Conservation (phyloP, 1,140 invertebrate genomes). For the Lycorma delicatula region DNA sequence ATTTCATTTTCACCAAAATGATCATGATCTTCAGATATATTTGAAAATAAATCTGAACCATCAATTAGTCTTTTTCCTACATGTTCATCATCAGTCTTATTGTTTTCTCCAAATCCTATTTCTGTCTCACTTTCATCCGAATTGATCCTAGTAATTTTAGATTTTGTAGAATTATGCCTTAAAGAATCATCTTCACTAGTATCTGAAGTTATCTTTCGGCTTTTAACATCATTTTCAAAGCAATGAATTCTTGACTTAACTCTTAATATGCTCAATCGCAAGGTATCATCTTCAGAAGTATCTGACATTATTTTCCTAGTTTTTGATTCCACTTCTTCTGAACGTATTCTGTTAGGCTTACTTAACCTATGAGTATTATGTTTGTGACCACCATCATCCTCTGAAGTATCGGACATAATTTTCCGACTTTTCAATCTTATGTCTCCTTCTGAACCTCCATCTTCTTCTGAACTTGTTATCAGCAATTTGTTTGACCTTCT, state of each 20-base stretch:
- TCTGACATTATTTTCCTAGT: conserved; percentile 45
- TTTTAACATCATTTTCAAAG: conserved; percentile 42
- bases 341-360: conserved; percentile 43
- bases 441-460: conserved; percentile 26
- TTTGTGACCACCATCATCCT: conserved; percentile 40
- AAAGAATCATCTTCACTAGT: conserved; percentile 45
- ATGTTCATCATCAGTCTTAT: conserved; percentile 9
- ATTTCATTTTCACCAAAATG: conserved; percentile 11
- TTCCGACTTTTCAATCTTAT: conserved; percentile 20
- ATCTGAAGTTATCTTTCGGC: conserved; percentile 45
- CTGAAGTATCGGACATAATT: conserved; percentile 50
- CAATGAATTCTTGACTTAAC: conserved; percentile 45
- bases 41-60: conserved; percentile 14
- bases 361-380: conserved; percentile 14
- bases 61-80: not conserved
- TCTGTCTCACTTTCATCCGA: conserved; percentile 52
- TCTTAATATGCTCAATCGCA: conserved; percentile 26
- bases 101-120: conserved; percentile 28
- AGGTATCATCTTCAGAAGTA: conserved; percentile 45
- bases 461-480: conserved; percentile 30
- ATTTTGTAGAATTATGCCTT: conserved; percentile 36
- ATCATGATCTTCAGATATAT: conserved; percentile 18
- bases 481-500: conserved; percentile 27
- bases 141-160: conserved; percentile 45
- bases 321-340: conserved; percentile 43